Conservation (phyloP, 2,888 invertebrate genomes). For the Gibbula magus region DNA sequence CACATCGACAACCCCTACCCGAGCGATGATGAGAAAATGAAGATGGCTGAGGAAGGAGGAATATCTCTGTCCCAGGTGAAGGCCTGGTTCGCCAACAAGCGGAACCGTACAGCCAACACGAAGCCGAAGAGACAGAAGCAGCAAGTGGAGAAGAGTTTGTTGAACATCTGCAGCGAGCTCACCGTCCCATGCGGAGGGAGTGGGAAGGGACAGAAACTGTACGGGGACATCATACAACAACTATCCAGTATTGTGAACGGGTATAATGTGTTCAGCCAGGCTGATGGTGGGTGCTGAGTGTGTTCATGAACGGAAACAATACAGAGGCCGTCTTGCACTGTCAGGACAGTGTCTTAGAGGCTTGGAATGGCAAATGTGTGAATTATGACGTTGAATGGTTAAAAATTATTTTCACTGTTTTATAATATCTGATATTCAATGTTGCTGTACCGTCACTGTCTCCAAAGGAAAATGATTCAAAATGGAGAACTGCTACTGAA, state of each 20-base stretch:
- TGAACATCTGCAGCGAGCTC: slow-evolving; percentile 57
- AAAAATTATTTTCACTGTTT: too few species aligned
- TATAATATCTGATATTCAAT: too few species aligned
- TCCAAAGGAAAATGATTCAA: too few species aligned
- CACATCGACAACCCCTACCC: slow-evolving; percentile 69
- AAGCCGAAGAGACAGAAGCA: slow-evolving; percentile 65
- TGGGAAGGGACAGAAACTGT: slow-evolving; percentile 41
- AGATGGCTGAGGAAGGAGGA: slow-evolving; percentile 60
- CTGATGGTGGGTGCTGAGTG: too few species aligned
- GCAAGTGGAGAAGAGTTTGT: slow-evolving; percentile 55
- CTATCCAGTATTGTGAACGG: slow-evolving; percentile 57
- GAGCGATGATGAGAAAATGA: slow-evolving; percentile 63
- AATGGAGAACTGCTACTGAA: too few species aligned
- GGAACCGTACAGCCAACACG: slow-evolving; percentile 70
- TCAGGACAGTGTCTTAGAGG: too few species aligned
- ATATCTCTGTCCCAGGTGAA: slow-evolving; percentile 66
- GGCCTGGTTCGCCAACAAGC: slow-evolving; percentile 72
- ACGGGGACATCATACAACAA: slow-evolving; percentile 60
- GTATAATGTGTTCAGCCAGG: slow-evolving; percentile 50
- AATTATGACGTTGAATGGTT: too few species aligned
- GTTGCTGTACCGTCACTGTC: too few species aligned
- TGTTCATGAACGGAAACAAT: too few species aligned
- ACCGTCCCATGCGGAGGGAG: slow-evolving; percentile 26
- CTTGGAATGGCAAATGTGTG: too few species aligned
- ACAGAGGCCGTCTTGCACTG: too few species aligned